Evolutionary conservation across 2,113 vertebrate species (phyloP).

Genomic region (Lagenorhynchus albirostris): DNA sequence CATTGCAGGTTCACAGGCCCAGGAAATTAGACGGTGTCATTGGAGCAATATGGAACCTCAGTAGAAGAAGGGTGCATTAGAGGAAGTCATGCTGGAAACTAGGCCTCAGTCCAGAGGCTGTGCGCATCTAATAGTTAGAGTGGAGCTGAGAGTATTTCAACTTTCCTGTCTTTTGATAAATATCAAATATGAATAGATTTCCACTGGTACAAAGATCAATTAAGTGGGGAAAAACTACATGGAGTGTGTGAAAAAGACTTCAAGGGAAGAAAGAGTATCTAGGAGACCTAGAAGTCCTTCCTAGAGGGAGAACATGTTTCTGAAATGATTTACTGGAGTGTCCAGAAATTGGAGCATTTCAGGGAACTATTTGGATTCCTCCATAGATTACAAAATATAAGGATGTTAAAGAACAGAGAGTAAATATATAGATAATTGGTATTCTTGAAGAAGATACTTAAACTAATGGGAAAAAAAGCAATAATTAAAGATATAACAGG

Average conservation of each 20-base stretch:
- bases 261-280: neutral
- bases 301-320: neutral
- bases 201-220: neutral
- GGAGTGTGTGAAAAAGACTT: neutral
- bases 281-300: neutral
- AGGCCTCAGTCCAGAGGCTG: neutral
- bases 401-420: neutral
- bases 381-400: neutral
- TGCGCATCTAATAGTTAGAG: neutral
- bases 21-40: neutral
- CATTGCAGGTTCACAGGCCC: neutral
- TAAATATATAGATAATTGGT: neutral
- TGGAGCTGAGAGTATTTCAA: neutral
- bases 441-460: conserved; percentile 33
- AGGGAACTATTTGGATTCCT: neutral
- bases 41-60: neutral
- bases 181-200: neutral
- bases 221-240: neutral
- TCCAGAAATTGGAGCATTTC: neutral
- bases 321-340: neutral
- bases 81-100: neutral
- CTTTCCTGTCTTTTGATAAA: neutral
- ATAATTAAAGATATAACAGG: conserved; percentile 41
- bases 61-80: neutral
- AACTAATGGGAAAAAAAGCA: conserved; percentile 33